Base-by-base conservation (phyloP, 2,888 invertebrate genomes). In the Neoitamus cyanurus region DNA sequence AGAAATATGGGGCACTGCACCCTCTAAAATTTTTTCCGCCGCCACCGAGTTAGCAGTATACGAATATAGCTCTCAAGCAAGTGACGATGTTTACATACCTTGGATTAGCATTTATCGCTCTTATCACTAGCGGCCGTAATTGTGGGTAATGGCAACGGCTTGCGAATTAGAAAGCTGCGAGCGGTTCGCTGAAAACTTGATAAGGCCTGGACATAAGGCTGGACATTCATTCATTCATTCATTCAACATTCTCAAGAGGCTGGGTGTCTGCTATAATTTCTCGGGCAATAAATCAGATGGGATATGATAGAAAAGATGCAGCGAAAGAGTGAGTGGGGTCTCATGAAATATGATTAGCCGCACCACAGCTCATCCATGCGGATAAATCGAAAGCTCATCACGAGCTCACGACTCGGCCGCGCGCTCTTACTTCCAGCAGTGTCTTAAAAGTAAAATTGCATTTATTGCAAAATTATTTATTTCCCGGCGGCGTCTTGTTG, bases 311-410 rank as follows among this genome's bases (percentile, higher is more conserved):
- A 58, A 48, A 58, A 58, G 58, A 58, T 58, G 58, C 58, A 58
- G 58, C 58, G 25, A n/a, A 20, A 25, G 25, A 7, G 58, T 20
- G 25, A 58, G 58, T 20, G 11, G 58, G 58, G 42, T 1, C 58
- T 58, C 58, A 58, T 58, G 58, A 58, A 58, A 58, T 58, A 58
- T 58, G 58, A 58, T 58, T 58, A 58, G 58, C 58, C 58, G 58
- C 25, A 58, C 58, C 11, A 3, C 25, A 9, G 58, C 58, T 20
- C 58, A 58, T 58, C 58, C 58, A 58, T 25, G 58, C 58, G 58
- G 58, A 58, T 58, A 58, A 58, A 58, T 58, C 58, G 58, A 58
- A 58, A 58, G 58, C 58, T 58, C 58, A 58, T 58, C 58, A 58
- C 58, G 58, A 58, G 58, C 20, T 58, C 58, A 58, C 58, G 58